phyloP scores from a whole-genome alignment of 37 sponge, comb jelly and placozoan genomes.

The Aplysina aerophoba region DNA sequence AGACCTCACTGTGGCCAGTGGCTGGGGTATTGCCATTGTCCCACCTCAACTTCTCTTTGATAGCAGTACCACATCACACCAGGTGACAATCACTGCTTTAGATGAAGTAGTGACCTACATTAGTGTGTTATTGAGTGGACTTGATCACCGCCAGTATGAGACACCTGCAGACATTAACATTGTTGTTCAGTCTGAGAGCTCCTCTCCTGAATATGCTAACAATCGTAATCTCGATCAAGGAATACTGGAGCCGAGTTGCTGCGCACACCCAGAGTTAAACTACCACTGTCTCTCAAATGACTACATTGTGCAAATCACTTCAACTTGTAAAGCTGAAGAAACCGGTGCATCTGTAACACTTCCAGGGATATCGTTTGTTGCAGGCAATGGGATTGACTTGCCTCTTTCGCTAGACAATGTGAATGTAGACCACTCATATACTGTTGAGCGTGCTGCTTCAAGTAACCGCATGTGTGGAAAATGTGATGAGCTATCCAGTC shows the following conservation, averaged over 20 bases:
- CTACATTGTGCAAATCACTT: background rate
- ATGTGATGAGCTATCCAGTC: background rate
- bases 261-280: background rate
- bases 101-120: constrained; percentile 5
- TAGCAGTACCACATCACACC: background rate
- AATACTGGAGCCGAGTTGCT: constrained; percentile 33
- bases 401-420: background rate
- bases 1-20: background rate
- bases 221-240: background rate
- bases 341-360: background rate
- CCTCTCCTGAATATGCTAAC: background rate
- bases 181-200: background rate
- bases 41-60: constrained; percentile 9
- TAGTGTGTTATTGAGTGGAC: background rate
- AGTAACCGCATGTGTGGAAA: background rate
- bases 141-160: background rate
- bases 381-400: background rate
- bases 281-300: constrained; percentile 1
- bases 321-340: background rate
- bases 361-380: constrained; percentile 14
- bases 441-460: background rate
- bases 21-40: background rate
- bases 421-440: background rate
- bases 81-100: constrained; percentile 8
- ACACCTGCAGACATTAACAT: constrained; percentile 10